These are phyloP conservation scores for Mycalesis mineus DNA, from an alignment of 2,888 invertebrate species.

Conservation along the genomic window DNA sequence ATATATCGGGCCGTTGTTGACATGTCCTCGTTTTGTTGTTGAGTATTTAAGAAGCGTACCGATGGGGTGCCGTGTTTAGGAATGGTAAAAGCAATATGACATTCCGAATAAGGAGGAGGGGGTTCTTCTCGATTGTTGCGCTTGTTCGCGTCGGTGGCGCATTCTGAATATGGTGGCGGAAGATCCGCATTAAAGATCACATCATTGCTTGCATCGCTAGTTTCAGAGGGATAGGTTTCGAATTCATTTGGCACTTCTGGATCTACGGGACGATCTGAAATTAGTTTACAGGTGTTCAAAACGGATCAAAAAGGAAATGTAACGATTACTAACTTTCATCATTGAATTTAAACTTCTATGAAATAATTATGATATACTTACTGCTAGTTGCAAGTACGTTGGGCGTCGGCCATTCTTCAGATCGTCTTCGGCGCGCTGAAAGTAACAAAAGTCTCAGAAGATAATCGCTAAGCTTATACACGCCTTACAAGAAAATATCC, in stretches of 20 bases:
- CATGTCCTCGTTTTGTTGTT: constrained; percentile 25
- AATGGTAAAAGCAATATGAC: constrained; percentile 44
- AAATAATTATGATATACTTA: constrained; percentile 43
- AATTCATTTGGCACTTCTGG: constrained; percentile 5
- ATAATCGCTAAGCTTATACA: not conserved
- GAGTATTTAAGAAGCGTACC: constrained; percentile 39
- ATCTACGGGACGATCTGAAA: constrained; percentile 13
- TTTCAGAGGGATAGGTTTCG: constrained; percentile 29
- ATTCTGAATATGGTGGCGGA: constrained; percentile 58
- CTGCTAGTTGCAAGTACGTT: constrained; percentile 52
- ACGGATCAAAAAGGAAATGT: too few relatives aligned
- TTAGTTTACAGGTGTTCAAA: not conserved
- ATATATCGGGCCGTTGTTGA: constrained; percentile 8
- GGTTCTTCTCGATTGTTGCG: constrained; percentile 42
- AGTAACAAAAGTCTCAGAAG: not conserved
- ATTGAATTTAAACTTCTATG: too few relatives aligned
- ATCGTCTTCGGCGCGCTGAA: constrained; percentile 37
- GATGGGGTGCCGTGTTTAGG: constrained; percentile 43
- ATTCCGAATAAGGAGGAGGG: constrained; percentile 61
- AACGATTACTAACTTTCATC: too few relatives aligned
- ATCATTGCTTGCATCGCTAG: constrained; percentile 22
- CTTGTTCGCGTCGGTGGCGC: constrained; percentile 29
- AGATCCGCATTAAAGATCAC: constrained; percentile 34
- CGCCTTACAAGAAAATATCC: too few relatives aligned
- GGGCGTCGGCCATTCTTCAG: constrained; percentile 51